Evolutionary conservation across 2,888 invertebrate species (phyloP), one percentile per base, ranked within the genome.

Genomic region (Platypus cylindrus): DNA sequence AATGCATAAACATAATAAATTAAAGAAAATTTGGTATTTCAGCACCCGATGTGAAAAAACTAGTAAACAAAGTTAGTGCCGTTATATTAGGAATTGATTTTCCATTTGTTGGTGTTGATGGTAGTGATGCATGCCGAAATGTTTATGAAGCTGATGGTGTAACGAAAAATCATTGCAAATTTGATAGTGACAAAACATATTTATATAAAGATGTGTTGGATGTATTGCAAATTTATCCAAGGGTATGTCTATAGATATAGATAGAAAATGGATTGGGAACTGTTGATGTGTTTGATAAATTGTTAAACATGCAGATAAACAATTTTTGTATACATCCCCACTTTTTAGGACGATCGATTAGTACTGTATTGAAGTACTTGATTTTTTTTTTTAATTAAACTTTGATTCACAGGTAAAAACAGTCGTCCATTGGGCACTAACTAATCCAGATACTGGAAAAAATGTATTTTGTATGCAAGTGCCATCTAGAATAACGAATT

Each of bases 101-200:
- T 32, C 85, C 86, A 0, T 85, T 84, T 54, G 52, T 81, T 7
- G 85, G 86, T 5, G 80, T 83, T 9, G 78, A 85, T 53, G 78
- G 77, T 8, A 64, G 62, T 15, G 67, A 71, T 32, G 74, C 82
- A 17, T 85, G 85, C 49, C 63, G 66, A 14, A 69, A 74, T 45
- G 59, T 86, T 30, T 75, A 59, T 50, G 62, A 68, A 44, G 56
- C 54, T 1, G 67, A 69, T 39, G 78, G 75, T 1, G 64, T 63
- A 33, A 68, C 67, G 1, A 63, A 73, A 49, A 68, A 67, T 2
- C 36, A 38, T 22, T 86, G 85, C 42, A 79, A 84, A 0, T 59
- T 86, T 28, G 70, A 73, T 48, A 71, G 73, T 4, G 78, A 75
- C 26, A 64, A 65, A 39, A 70, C 70, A 11, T 86, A 86, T 51